These are phyloP conservation scores for Catostomus latipinnis DNA, from an alignment of 2,797 vertebrate species.

Conservation along the genomic window DNA sequence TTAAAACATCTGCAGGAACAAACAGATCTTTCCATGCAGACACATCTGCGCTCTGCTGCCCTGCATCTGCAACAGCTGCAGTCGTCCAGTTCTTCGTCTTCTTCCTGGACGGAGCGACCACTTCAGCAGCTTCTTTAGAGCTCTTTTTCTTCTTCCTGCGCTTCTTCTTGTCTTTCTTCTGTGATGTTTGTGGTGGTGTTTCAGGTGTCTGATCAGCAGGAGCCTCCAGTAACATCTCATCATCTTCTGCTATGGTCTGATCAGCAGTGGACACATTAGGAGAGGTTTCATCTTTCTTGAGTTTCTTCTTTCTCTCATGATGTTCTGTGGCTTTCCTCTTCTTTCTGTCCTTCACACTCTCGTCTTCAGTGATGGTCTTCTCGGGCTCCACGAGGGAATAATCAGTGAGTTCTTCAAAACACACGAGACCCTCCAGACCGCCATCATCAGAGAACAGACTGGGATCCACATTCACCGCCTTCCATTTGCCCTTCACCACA, in stretches of 20 bases:
- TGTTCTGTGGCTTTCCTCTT: slow-evolving; percentile 67
- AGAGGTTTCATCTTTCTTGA: slow-evolving; percentile 43
- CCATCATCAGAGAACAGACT: slow-evolving; percentile 84
- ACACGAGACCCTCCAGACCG: slow-evolving; percentile 84
- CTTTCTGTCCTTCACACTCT: slow-evolving; percentile 60
- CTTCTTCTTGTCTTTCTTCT: slow-evolving; percentile 16
- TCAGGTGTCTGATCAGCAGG: not conserved
- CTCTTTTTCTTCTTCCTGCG: slow-evolving; percentile 37
- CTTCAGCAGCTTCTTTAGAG: not conserved
- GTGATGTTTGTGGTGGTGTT: slow-evolving; percentile 22
- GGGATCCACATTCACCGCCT: slow-evolving; percentile 85
- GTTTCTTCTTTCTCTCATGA: slow-evolving; percentile 61
- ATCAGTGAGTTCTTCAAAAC: slow-evolving; percentile 91
- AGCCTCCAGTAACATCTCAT: slow-evolving; percentile 5
- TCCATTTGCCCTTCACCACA: slow-evolving; percentile 86
- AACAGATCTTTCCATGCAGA: slow-evolving; percentile 90
- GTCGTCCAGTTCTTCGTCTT: slow-evolving; percentile 87
- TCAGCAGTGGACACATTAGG: not conserved
- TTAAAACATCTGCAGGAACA: slow-evolving; percentile 86
- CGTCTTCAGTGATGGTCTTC: slow-evolving; percentile 57
- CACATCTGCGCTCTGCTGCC: slow-evolving; percentile 78
- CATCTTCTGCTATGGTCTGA: not conserved
- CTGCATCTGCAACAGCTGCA: slow-evolving; percentile 64
- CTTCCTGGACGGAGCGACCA: slow-evolving; percentile 65
- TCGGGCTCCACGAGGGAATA: slow-evolving; percentile 84